Base-by-base conservation (phyloP, 2,888 invertebrate genomes). In the Andrena hattorfiana region DNA sequence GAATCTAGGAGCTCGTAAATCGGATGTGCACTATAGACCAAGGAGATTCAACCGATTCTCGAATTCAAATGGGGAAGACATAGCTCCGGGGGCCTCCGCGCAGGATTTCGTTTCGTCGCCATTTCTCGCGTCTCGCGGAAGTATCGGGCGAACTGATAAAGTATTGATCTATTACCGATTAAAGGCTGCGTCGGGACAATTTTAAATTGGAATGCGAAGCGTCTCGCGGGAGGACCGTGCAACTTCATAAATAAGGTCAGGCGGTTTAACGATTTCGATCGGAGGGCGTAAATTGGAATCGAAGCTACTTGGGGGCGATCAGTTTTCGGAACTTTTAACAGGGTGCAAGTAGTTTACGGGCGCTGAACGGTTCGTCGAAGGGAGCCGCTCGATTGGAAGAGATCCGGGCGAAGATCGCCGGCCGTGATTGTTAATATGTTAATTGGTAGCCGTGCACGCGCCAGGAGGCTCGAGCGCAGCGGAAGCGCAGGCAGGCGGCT, bases 401-500 rank as follows among this genome's bases (percentile, higher is more conserved):
- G 10, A n/a, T 32, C 7, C 68, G 20, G 8, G 0, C 13, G n/a
- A 5, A 26, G 56, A 60, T 60, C 49, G 3, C 13, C 30, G 8
- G 2, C 4, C 6, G 32, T 1, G 49, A 74, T 49, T 74, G 59
- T 74, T 49, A 68, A 68, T 68, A 20, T 26, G 68, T 20, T 74
- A 74, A 74, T 74, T 74, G 59, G 2, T 48, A 13, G n/a, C 4
- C 8, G 10, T 10, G 59, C 23, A 26, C 59, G 10, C 13, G 23
- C 59, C 32, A 8, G 23, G 48, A 59, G 5, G 23, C 6, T n/a
- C n/a, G 49, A 30, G 30, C 6, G 63, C 16, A 59, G 42, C 30
- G 68, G 42, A 49, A 20, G 59, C n/a, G 73, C 42, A 66, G 56
- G 56, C 74, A 59, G 48, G 59, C 26, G 23, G 68, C 59, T 68